A percentile compares a stretch with the other conserved stretches of the same genome.
Conservation (phyloP, 2,888 invertebrate genomes). For the Mimas tiliae region DNA sequence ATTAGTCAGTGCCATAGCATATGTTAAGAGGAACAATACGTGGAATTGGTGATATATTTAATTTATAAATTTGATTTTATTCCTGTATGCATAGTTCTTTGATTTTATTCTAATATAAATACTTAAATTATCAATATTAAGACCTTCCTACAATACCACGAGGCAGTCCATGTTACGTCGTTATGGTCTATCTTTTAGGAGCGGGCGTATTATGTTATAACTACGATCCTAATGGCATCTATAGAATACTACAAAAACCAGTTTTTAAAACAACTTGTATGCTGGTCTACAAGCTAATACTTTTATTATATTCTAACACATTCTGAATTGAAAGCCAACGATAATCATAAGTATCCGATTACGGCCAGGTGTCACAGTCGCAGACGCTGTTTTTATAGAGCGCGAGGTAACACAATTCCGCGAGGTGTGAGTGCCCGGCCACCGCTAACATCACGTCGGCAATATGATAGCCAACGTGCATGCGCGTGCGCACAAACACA, state of each 20-base stretch:
- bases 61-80: too few species aligned
- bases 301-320: not conserved
- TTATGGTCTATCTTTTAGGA: too few species aligned
- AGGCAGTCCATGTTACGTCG: too few species aligned
- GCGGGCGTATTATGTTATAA: too few species aligned
- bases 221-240: too few species aligned
- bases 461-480: constrained; percentile 13
- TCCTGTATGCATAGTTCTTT: too few species aligned
- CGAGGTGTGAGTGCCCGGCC: constrained; percentile 2
- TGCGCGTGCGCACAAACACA: constrained; percentile 32
- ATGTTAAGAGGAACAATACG: not conserved
- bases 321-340: not conserved
- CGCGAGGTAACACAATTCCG: constrained; percentile 23
- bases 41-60: not conserved
- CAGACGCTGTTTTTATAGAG: constrained; percentile 17
- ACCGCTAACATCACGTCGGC: constrained; percentile 2
- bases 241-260: too few species aligned
- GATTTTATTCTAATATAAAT: too few species aligned
- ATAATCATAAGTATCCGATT: constrained; percentile 1
- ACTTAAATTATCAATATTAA: too few species aligned
- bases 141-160: too few species aligned
- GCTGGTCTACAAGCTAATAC: not conserved
- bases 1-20: not conserved
- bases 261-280: too few species aligned
- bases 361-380: constrained; percentile 24